Evolutionary conservation across 2,888 invertebrate species (phyloP), one percentile per base, ranked within the genome.

Genomic region (Sussaba pulchella): DNA sequence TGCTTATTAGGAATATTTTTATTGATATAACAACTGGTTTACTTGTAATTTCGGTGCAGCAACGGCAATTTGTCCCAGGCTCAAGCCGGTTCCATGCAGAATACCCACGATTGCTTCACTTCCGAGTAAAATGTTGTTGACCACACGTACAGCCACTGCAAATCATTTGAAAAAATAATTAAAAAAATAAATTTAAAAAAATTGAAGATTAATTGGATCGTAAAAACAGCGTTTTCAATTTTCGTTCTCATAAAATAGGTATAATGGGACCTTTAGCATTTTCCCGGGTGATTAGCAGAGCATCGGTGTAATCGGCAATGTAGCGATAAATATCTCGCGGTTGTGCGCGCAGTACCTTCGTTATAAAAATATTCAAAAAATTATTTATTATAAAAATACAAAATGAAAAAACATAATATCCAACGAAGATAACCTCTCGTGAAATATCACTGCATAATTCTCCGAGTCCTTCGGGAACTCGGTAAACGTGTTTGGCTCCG

Each of bases 401-500:
- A n/a, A n/a, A n/a, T n/a, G n/a, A n/a, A n/a, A n/a, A n/a, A n/a
- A n/a, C n/a, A n/a, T n/a, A n/a, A n/a, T n/a, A n/a, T n/a, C n/a
- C n/a, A n/a, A 61, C 57, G 41, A 73, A 69, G 73, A 19, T 47
- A 45, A 63, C 95, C 93, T 96, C 96, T 81, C 96, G 94, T 0
- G 95, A 94, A 82, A 96, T 96, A 89, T 96, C 96, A 57, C 94
- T 93, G 93, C 96, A 95, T 54, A 96, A 90, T 87, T 96, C 96
- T 5, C 93, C 93, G 2, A 96, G 91, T 0, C 96, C 96, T 71
- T 95, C 94, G 0, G 96, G 96, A 24, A 96, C 89, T 5, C 92
- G 92, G 84, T 93, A 93, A 54, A 93, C 89, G 79, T 92, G 92
- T 86, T 92, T 93, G 1, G 93, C 93, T 47, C 92, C 93, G 83